phyloP scores from a whole-genome alignment of 2,888 invertebrate genomes.

The Macropis europaea region DNA sequence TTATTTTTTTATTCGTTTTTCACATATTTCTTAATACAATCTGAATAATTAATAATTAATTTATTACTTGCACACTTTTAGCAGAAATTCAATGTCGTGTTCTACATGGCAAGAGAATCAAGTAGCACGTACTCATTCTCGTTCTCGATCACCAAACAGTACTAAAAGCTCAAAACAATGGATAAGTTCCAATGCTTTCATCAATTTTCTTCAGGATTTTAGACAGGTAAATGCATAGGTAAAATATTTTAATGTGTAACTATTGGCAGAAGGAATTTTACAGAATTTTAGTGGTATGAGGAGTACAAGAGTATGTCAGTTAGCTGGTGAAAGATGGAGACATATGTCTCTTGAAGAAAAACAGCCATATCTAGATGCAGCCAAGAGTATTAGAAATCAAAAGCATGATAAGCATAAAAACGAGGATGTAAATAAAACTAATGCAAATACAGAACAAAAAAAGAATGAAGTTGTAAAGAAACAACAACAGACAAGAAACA shows the following conservation, averaged over 20 bases:
- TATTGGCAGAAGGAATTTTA: constrained; percentile 1
- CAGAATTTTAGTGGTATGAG: constrained; percentile 45
- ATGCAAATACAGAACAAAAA: neutral
- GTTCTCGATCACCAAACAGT: constrained; percentile 55
- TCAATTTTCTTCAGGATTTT: constrained; percentile 73
- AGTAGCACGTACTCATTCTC: constrained; percentile 10
- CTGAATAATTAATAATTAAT: neutral
- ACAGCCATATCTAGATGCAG: constrained; percentile 67
- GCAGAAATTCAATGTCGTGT: neutral
- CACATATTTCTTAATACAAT: no score
- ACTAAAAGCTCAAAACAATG: constrained; percentile 31
- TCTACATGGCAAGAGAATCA: neutral
- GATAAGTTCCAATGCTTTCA: constrained; percentile 71
- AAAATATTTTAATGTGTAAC: neutral
- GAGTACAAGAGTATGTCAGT: constrained; percentile 59
- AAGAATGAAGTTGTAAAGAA: constrained; percentile 11
- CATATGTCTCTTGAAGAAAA: constrained; percentile 66
- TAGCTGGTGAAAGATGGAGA: constrained; percentile 70
- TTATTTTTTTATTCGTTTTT: neutral
- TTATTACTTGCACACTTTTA: neutral
- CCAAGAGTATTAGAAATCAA: constrained; percentile 55
- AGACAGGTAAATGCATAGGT: constrained; percentile 58
- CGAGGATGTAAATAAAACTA: neutral
- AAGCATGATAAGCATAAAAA: constrained; percentile 11
- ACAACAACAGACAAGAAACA: constrained; percentile 1